phyloP scores from a whole-genome alignment of 2,797 vertebrate species.

The Pelobates cultripes region DNA sequence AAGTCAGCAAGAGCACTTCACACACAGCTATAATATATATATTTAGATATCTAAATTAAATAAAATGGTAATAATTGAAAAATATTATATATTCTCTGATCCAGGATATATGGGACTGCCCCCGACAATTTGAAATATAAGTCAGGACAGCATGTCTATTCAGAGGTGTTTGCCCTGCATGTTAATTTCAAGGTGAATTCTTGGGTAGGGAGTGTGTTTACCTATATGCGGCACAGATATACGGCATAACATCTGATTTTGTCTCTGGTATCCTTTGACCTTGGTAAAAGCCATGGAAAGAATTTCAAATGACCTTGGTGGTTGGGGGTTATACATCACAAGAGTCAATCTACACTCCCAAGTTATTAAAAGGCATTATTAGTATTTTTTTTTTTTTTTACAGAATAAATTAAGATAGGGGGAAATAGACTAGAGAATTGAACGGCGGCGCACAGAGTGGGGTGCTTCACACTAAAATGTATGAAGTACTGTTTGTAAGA shows the following conservation, averaged over 20 bases:
- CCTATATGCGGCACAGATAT: conserved; percentile 1
- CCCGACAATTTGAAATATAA: not conserved
- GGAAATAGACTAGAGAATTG: not conserved
- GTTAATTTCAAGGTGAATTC: conserved; percentile 37
- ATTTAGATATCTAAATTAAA: no score
- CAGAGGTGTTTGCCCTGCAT: not conserved
- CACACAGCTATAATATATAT: no score
- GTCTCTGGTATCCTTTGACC: conserved; percentile 19
- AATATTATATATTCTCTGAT: no score
- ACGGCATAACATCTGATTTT: conserved; percentile 20
- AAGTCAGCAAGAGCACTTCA: no score
- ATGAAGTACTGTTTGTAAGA: not conserved
- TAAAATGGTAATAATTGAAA: no score
- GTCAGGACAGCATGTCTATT: not conserved
- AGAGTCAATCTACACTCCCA: not conserved
- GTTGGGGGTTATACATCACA: not conserved
- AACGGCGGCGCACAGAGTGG: no score
- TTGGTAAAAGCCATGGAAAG: not conserved
- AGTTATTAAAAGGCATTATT: not conserved
- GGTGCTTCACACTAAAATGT: not conserved
- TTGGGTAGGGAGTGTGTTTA: conserved; percentile 31
- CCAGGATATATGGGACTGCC: not conserved
- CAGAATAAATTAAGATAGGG: not conserved
- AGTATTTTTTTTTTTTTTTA: not conserved
- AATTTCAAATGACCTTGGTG: conserved; percentile 29